Conservation (phyloP, 2,888 invertebrate genomes). For the Icerya purchasi region DNA sequence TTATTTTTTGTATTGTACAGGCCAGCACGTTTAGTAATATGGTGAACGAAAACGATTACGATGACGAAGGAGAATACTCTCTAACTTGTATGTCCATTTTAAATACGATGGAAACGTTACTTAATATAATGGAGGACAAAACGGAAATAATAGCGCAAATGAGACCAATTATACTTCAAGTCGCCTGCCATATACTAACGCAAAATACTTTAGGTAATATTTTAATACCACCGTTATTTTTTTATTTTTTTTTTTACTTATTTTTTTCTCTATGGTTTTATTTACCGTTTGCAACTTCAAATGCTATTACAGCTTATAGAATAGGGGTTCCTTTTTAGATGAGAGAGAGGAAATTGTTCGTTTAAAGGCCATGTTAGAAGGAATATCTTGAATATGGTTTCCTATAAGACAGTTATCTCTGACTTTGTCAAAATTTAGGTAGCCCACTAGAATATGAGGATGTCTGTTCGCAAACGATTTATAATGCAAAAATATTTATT, state of each 20-base stretch:
- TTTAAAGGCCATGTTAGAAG: no score
- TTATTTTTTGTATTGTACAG: no score
- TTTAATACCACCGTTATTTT: neutral
- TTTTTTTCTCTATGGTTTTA: no score
- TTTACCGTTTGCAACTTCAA: no score
- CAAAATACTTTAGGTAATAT: conserved; percentile 7
- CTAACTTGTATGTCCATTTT: conserved; percentile 91
- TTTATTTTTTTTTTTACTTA: neutral
- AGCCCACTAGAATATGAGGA: no score
- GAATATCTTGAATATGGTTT: no score
- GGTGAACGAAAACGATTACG: conserved; percentile 60
- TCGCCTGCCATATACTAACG: conserved; percentile 23
- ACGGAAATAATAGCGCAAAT: conserved; percentile 64
- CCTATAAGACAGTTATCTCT: no score
- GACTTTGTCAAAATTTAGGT: no score
- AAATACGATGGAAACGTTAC: conserved; percentile 84
- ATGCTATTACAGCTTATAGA: conserved; percentile 2
- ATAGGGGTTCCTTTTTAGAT: no score
- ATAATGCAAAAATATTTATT: no score
- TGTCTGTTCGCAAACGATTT: no score
- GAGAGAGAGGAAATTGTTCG: no score
- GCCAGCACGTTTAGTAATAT: conserved; percentile 53
- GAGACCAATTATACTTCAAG: conserved; percentile 72
- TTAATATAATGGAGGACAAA: conserved; percentile 78
- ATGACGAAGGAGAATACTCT: conserved; percentile 64